These are phyloP conservation scores for Plecotus auritus DNA, from an alignment of 2,113 vertebrate genomes.

Conservation along the genomic window DNA sequence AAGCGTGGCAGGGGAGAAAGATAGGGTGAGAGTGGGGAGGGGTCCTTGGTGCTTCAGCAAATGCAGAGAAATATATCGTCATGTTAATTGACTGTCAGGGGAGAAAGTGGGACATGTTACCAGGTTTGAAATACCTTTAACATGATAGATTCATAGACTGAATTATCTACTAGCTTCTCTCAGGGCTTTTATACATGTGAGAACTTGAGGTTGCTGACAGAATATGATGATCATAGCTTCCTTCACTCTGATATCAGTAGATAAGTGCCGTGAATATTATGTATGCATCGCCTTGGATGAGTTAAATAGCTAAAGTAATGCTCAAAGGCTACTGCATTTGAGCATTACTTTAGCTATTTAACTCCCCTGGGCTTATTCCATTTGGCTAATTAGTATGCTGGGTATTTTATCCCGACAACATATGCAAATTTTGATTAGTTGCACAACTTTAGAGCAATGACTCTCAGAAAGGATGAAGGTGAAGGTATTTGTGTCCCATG, in stretches of 20 bases:
- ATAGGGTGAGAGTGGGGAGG: background rate
- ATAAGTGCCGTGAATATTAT: background rate
- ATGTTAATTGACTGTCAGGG: background rate
- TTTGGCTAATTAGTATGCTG: background rate
- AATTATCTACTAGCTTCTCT: background rate
- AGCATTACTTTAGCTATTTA: too few relatives aligned
- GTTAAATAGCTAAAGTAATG: slow-evolving; percentile 12
- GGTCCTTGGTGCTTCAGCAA: background rate
- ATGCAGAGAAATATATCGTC: background rate
- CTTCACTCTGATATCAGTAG: background rate
- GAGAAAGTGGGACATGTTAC: background rate
- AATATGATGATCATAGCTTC: background rate
- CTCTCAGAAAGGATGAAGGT: background rate
- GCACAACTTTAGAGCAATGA: background rate
- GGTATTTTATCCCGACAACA: background rate
- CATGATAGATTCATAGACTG: background rate
- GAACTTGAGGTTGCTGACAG: background rate
- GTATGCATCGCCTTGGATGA: background rate
- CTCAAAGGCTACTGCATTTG: background rate
- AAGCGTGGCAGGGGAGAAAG: background rate
- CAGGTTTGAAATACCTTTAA: background rate
- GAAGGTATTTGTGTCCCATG: background rate
- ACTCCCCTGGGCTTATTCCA: background rate
- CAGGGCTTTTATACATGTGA: background rate
- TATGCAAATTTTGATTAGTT: background rate